Conservation (phyloP, 1,140 invertebrate species). For the Hyphantria cunea region DNA sequence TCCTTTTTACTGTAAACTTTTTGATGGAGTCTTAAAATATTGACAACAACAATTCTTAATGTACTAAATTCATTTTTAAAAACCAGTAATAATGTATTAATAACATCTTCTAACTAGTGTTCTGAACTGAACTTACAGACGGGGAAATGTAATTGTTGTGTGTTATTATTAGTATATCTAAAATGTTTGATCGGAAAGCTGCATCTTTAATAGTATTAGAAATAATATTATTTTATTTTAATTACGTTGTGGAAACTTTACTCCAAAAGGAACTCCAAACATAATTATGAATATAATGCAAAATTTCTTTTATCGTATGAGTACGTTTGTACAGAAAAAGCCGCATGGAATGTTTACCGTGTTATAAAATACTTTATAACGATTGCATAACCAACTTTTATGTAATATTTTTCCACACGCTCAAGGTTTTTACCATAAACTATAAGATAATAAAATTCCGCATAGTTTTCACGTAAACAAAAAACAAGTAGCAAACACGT, state of each 20-base stretch:
- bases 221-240: no score
- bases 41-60: background rate
- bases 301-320: no score
- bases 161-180: no score
- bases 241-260: no score
- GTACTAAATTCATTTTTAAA: background rate
- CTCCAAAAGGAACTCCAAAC: no score
- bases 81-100: background rate
- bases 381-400: background rate
- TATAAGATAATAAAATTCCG: background rate
- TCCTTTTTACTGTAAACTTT: constrained; percentile 33
- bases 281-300: no score
- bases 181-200: no score
- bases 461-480: constrained; percentile 21
- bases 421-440: constrained; percentile 2
- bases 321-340: background rate
- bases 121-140: no score
- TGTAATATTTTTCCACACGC: background rate
- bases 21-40: constrained; percentile 9
- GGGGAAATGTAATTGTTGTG: background rate
- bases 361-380: no score
- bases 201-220: no score
- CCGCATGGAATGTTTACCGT: no score
- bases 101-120: no score
- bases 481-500: constrained; percentile 8